Percentiles rank a stretch among this genome's conserved stretches.
Evolutionary conservation across 2,888 invertebrate species (phyloP).

Genomic region (Brachyopa scutellaris): DNA sequence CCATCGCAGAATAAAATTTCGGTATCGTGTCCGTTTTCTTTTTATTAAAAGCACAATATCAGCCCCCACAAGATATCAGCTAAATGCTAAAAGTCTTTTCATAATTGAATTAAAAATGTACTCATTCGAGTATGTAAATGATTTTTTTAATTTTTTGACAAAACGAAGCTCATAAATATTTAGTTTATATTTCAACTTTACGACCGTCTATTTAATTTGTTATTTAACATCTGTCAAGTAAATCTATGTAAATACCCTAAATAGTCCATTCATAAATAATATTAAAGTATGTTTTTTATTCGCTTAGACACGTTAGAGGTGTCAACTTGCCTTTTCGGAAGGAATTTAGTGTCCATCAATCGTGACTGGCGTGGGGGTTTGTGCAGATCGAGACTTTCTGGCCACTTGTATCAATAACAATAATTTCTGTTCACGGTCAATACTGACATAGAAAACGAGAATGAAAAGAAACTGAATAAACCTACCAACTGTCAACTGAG

Average conservation of each 20-base stretch:
- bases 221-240: slow-evolving; percentile 40
- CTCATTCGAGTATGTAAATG: background rate
- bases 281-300: slow-evolving; percentile 24
- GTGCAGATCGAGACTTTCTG: slow-evolving; percentile 48
- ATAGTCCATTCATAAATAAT: slow-evolving; percentile 46
- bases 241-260: slow-evolving; percentile 43
- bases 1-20: background rate
- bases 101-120: slow-evolving; percentile 22
- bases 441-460: slow-evolving; percentile 12
- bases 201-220: slow-evolving; percentile 27
- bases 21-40: background rate
- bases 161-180: slow-evolving; percentile 14
- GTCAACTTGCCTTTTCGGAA: slow-evolving; percentile 36
- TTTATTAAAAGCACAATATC: slow-evolving; percentile 11
- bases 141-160: slow-evolving; percentile 2
- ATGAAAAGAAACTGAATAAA: slow-evolving; percentile 12
- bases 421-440: slow-evolving; percentile 64
- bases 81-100: background rate
- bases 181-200: background rate
- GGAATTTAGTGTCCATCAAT: slow-evolving; percentile 40
- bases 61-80: slow-evolving; percentile 27
- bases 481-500: slow-evolving; percentile 51
- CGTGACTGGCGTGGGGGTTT: slow-evolving; percentile 44
- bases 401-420: slow-evolving; percentile 52
- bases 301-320: slow-evolving; percentile 33